A percentile compares a stretch with the other conserved stretches of the same genome.
phyloP scores from a whole-genome alignment of 2,888 invertebrate species.

The Silvanus unidentatus region DNA sequence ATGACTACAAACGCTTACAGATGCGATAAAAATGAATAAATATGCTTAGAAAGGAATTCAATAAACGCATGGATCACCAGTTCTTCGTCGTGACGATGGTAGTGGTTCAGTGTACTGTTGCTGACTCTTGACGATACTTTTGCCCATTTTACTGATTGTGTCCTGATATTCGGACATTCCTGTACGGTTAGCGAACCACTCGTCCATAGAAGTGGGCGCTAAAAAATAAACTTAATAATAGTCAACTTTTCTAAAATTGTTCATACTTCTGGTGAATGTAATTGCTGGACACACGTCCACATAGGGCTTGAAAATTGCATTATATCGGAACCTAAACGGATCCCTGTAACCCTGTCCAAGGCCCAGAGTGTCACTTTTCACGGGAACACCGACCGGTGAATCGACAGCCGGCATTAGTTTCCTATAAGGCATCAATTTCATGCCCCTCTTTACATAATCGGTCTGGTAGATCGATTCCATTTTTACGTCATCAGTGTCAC shows the following conservation, averaged over 20 bases:
- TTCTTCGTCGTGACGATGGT: slow-evolving; percentile 55
- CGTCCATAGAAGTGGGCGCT: slow-evolving; percentile 48
- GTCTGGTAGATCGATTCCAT: slow-evolving; percentile 59
- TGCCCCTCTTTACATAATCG: slow-evolving; percentile 57
- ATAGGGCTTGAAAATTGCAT: slow-evolving; percentile 51
- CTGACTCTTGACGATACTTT: slow-evolving; percentile 54
- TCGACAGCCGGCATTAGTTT: slow-evolving; percentile 56
- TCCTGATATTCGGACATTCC: slow-evolving; percentile 60
- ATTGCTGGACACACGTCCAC: slow-evolving; percentile 49
- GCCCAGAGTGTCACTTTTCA: slow-evolving; percentile 53
- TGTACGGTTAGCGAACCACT: slow-evolving; percentile 53
- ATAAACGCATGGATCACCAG: slow-evolving; percentile 52
- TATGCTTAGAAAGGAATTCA: neutral
- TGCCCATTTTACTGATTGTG: slow-evolving; percentile 54
- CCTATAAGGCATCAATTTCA: slow-evolving; percentile 52
- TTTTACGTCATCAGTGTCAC: slow-evolving; percentile 56
- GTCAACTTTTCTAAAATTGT: slow-evolving; percentile 5
- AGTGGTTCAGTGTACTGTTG: slow-evolving; percentile 59
- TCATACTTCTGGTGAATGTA: slow-evolving; percentile 39
- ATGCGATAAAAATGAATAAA: too few relatives aligned
- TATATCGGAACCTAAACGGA: slow-evolving; percentile 54
- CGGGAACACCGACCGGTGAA: slow-evolving; percentile 54
- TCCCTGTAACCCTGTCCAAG: slow-evolving; percentile 57
- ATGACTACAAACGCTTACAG: too few relatives aligned
- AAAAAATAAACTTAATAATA: slow-evolving; percentile 11